Percentiles rank a stretch among this genome's conserved stretches.
Evolutionary conservation across 2,113 vertebrate species (phyloP).

Genomic region (Lophura nycthemera): DNA sequence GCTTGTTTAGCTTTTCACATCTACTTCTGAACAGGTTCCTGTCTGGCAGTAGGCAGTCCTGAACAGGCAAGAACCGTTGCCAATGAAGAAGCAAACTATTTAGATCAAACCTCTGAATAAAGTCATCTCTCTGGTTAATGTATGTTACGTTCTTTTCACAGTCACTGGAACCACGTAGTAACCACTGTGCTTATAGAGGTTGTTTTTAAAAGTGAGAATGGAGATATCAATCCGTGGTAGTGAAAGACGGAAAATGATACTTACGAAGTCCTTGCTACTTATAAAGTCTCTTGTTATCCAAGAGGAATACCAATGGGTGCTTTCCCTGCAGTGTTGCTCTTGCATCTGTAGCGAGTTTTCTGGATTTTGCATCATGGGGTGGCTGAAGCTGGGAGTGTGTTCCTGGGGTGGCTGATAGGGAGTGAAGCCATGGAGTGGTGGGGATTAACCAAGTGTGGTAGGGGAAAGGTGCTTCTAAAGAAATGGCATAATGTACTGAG

Average conservation of each 20-base stretch:
- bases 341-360: not conserved
- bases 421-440: fast-evolving
- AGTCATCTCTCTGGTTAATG: not conserved
- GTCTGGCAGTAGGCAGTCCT: not conserved
- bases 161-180: not conserved
- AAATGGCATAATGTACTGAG: not conserved
- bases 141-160: not conserved
- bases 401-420: not conserved
- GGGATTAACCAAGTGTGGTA: not conserved
- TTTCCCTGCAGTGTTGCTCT: fast-evolving
- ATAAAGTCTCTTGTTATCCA: not conserved
- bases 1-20: not conserved
- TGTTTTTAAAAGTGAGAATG: not conserved
- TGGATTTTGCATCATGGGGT: not conserved
- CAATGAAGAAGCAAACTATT: not conserved
- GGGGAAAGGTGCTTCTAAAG: not conserved
- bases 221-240: not conserved
- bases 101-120: not conserved
- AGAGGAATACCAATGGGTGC: fast-evolving
- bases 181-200: not conserved
- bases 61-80: not conserved
- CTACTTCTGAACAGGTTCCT: not conserved
- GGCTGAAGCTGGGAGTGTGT: not conserved
- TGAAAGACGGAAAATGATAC: not conserved
- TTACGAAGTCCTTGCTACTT: not conserved